Base-by-base conservation (phyloP, 2,113 vertebrate species). In the Clupea harengus region DNA sequence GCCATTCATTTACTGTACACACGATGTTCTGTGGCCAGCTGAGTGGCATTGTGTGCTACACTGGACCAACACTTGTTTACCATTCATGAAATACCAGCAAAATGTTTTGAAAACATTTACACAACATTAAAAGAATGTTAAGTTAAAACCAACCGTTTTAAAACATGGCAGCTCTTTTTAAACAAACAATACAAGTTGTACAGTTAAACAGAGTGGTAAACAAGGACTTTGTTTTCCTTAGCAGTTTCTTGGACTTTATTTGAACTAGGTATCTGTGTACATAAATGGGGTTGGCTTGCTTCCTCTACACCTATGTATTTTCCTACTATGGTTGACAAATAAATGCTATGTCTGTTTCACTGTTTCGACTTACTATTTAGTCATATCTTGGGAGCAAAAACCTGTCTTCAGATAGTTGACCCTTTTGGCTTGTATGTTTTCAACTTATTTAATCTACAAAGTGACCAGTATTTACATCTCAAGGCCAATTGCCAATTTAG, bases 1-100 rank as follows among this genome's bases (percentile, higher is more conserved):
- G 10, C 50, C 50, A 8, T 52, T 52, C 13, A 11, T 11, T 11
- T 15, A 52, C 50, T 52, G 39, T 39, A 39, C 39, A 39, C 13
- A 15, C 0, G 3, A 11, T 50, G 9, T 15, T 52, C 50, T 13
- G 9, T 52, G 11, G 50, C 86, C 85, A 85, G 92, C 91, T 93
- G 93, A 94, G 94, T 95, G 94, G 95, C 95, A 95, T 94, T 95
- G 95, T 97, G 95, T 97, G 95, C 96, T 97, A 97, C 97, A 98
- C 97, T 98, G 98, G 97, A 97, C 96, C 97, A 96, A 97, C 94
- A 97, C 97, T 97, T 97, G 97, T 98, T 99, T 97, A 97, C 97
- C 97, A 97, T 98, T 98, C 97, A 98, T 39, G 39, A 39, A 39
- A 39, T 39, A 39, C 39, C 39, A 39, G 39, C 39, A 39, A 39